Base-by-base conservation (phyloP, 2,797 vertebrate genomes). In the Betta splendens region DNA sequence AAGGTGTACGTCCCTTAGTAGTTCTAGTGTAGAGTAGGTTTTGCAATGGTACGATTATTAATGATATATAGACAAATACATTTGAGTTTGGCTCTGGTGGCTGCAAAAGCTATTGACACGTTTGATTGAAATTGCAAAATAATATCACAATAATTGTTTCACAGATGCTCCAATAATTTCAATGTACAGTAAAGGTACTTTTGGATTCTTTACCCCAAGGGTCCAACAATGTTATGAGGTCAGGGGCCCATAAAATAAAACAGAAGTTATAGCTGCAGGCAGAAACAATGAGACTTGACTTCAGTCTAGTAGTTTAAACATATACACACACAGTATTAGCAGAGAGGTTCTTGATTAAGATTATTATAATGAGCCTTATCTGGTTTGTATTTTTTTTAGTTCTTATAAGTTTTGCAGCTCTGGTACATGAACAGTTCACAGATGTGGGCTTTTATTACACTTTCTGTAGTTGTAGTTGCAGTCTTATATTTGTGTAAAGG, bases 91-190 rank as follows among this genome's bases (percentile, higher is more conserved):
- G 11, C 22, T 21, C 4, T 7, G 2, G 16, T 22, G 11, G 12
- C 26, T 31, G 3, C 9, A 37, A 52, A 5, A 16, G 28, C 40
- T 18, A 44, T 32, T 53, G 18, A 11, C 16, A 28, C 3, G 36
- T 46, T 46, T 62, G n/a, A n/a, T n/a, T n/a, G n/a, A n/a, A n/a
- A n/a, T n/a, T n/a, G n/a, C n/a, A n/a, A n/a, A n/a, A 22, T 25
- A 53, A 53, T 45, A 23, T 39, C 45, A 45, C 44, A 7, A 9
- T 4, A 3, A 33, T 22, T 22, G 33, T 22, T n/a, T 38, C 13
- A 58, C 67, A 51, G 15, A 71, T 59, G 53, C 22, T 53, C 22
- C 22, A 28, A 61, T 63, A 32, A 54, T 50, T 48, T 9, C 17
- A 33, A 44, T n/a, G 42, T 65, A 9, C 56, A 48, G 51, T 68